These are phyloP conservation scores for Antechinus stuartii DNA, from an alignment of 2,113 vertebrate genomes.

Conservation along the genomic window DNA sequence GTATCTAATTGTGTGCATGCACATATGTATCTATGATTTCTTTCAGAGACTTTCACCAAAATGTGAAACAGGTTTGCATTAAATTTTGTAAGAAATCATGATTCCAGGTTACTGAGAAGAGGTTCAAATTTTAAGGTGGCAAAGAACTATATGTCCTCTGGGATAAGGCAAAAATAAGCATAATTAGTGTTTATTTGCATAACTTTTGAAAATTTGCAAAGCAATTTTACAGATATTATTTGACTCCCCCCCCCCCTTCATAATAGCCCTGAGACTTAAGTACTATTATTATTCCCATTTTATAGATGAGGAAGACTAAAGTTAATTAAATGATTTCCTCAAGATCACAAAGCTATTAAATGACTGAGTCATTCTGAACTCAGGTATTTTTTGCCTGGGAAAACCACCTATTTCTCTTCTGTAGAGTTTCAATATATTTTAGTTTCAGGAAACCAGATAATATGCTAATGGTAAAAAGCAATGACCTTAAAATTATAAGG, in stretches of 20 bases:
- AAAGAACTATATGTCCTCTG: not conserved
- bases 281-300: not conserved
- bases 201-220: not conserved
- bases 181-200: not conserved
- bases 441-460: not conserved
- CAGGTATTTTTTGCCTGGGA: not conserved
- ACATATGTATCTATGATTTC: not conserved
- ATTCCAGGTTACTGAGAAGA: not conserved
- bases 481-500: not conserved
- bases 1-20: not conserved
- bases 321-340: not conserved
- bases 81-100: not conserved
- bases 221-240: not conserved
- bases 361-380: not conserved
- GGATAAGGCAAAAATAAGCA: not conserved
- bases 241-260: not conserved
- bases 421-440: not conserved
- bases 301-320: not conserved
- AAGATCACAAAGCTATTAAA: not conserved
- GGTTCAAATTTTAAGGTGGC: not conserved
- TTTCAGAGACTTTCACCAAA: not conserved
- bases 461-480: not conserved
- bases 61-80: not conserved
- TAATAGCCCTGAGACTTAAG: not conserved
- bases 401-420: not conserved